These are phyloP conservation scores for Eupithecia dodoneata DNA, from an alignment of 2,888 invertebrate species.

Conservation along the genomic window DNA sequence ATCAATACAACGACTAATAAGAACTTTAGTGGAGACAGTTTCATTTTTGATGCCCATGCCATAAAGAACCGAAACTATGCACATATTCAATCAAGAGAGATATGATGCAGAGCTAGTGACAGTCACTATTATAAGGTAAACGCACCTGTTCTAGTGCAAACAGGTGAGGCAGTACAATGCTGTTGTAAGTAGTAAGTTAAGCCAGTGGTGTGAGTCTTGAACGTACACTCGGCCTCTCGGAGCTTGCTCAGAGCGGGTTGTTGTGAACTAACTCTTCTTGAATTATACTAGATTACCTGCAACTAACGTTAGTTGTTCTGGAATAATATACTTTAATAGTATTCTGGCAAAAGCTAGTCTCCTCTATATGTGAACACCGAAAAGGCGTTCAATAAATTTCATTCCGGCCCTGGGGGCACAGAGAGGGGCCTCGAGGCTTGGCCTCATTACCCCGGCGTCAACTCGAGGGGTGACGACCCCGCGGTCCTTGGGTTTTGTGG, in stretches of 20 bases:
- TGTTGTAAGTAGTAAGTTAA: neutral
- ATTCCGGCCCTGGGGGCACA: too few relatives aligned
- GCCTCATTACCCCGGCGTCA: too few relatives aligned
- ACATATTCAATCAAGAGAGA: neutral
- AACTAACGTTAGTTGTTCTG: neutral
- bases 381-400: neutral
- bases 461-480: too few relatives aligned
- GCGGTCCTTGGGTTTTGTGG: too few relatives aligned
- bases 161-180: conserved; percentile 1
- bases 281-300: conserved; percentile 3
- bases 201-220: conserved; percentile 6
- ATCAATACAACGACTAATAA: neutral
- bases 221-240: conserved; percentile 6
- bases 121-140: neutral
- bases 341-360: neutral
- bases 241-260: conserved; percentile 2
- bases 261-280: conserved; percentile 6
- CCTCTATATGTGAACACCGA: neutral
- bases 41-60: neutral
- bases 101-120: neutral
- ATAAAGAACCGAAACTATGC: neutral
- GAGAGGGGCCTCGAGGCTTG: too few relatives aligned
- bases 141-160: neutral
- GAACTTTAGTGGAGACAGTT: neutral
- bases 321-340: neutral